Percentiles rank a stretch among this genome's conserved stretches.
Evolutionary conservation across 2,797 vertebrate species (phyloP).

Genomic region (Acridotheres tristis): DNA sequence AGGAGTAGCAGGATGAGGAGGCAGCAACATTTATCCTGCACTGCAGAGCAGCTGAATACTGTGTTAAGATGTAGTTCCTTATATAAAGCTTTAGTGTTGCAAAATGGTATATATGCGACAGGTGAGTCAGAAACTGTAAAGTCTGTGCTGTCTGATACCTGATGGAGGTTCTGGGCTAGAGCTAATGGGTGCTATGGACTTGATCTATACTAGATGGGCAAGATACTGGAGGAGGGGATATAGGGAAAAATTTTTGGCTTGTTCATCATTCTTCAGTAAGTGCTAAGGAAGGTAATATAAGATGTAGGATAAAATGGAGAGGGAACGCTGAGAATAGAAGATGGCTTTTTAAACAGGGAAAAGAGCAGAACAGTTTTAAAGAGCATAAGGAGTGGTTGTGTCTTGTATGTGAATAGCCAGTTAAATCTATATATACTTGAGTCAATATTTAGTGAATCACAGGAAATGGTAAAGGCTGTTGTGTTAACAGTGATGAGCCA

Average conservation of each 20-base stretch:
- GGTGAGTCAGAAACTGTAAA: not conserved
- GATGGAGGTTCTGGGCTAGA: not conserved
- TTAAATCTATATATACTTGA: constrained; percentile 63
- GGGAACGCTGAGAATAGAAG: not conserved
- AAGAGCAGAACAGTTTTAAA: not conserved
- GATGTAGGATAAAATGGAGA: constrained; percentile 1
- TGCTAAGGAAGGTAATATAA: not conserved
- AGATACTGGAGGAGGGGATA: not conserved
- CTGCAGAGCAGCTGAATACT: not conserved
- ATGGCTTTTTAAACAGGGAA: constrained; percentile 3
- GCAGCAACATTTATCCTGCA: not conserved
- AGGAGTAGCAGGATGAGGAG: not conserved
- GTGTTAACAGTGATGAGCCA: constrained; percentile 62
- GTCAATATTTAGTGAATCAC: constrained; percentile 61
- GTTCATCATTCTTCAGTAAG: not conserved
- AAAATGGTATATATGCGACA: not conserved
- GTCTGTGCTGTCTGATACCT: not conserved
- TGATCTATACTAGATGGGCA: not conserved
- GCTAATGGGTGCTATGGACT: not conserved
- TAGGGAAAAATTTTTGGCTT: not conserved
- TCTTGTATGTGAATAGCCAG: constrained; percentile 62
- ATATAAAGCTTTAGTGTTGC: not conserved
- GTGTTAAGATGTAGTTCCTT: not conserved
- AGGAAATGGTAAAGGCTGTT: constrained; percentile 50
- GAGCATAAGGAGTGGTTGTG: constrained; percentile 24